Conservation (phyloP, 2,888 invertebrate genomes). For the Lycia hirtaria region DNA sequence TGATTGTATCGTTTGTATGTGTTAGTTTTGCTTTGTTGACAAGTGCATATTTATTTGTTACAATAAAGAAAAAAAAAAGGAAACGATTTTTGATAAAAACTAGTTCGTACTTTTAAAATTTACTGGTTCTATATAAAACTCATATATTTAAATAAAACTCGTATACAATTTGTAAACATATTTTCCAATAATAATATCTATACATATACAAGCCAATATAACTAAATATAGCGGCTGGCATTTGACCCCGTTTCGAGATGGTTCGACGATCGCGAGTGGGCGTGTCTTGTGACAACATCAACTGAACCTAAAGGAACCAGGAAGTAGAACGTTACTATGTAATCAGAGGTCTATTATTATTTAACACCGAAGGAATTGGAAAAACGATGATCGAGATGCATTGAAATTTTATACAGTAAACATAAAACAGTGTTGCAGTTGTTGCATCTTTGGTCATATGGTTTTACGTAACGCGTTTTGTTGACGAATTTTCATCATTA, state of each 20-base stretch:
- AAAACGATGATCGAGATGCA: no score
- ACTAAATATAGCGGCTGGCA: conserved; percentile 16
- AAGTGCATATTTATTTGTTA: no score
- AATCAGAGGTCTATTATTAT: neutral
- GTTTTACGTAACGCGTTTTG: neutral
- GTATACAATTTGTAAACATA: neutral
- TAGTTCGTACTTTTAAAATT: no score
- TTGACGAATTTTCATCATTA: no score
- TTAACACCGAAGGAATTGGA: neutral
- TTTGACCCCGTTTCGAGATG: conserved; percentile 60
- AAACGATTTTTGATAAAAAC: no score
- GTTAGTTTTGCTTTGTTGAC: no score
- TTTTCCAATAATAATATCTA: neutral
- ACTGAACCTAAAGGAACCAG: neutral
- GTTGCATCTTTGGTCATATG: neutral
- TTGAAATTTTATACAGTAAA: no score
- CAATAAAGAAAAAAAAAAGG: no score
- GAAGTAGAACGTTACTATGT: neutral
- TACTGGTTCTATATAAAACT: no score
- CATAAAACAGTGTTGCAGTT: neutral
- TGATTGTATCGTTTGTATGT: no score
- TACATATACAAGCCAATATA: neutral
- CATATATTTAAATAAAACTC: no score
- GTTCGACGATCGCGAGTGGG: conserved; percentile 67
- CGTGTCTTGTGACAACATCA: conserved; percentile 51